Evolutionary conservation across 2,888 invertebrate species (phyloP).

Genomic region (Clitarchus hookeri): DNA sequence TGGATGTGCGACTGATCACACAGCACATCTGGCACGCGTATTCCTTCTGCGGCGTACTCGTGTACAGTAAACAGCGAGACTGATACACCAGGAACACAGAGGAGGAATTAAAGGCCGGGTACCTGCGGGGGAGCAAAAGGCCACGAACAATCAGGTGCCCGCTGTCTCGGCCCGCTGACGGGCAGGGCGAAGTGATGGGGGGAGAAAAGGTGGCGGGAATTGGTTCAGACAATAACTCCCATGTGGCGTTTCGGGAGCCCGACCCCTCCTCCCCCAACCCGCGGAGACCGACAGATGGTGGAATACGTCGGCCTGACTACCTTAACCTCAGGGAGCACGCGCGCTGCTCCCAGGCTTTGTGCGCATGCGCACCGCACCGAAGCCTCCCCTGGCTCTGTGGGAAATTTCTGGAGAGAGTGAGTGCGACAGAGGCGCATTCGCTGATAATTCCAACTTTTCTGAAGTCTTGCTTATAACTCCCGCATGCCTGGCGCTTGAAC

Average conservation of each 20-base stretch:
- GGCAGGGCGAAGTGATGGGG: not conserved
- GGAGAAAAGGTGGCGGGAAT: not conserved
- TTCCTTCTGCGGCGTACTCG: too few relatives aligned
- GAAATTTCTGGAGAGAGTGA: not conserved
- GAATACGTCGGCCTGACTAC: not conserved
- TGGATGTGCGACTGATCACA: too few relatives aligned
- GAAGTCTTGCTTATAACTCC: too few relatives aligned
- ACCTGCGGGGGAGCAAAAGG: too few relatives aligned
- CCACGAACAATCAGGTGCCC: too few relatives aligned
- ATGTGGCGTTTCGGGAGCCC: not conserved
- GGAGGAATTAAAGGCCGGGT: too few relatives aligned
- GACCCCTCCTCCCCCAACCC: not conserved
- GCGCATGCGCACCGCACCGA: not conserved
- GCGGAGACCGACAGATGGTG: not conserved
- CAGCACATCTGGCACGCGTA: too few relatives aligned
- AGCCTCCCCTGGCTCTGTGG: not conserved
- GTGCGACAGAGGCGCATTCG: not conserved
- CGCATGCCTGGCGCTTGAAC: too few relatives aligned
- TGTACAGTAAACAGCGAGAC: too few relatives aligned
- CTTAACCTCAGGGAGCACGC: not conserved
- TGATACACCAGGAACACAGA: too few relatives aligned
- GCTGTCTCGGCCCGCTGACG: not conserved
- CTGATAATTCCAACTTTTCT: too few relatives aligned
- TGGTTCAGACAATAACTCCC: not conserved
- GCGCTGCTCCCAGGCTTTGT: not conserved